Conservation (phyloP, 30 jellyfish, hydroid and myxozoan genomes). For the Turritopsis dohrnii region DNA sequence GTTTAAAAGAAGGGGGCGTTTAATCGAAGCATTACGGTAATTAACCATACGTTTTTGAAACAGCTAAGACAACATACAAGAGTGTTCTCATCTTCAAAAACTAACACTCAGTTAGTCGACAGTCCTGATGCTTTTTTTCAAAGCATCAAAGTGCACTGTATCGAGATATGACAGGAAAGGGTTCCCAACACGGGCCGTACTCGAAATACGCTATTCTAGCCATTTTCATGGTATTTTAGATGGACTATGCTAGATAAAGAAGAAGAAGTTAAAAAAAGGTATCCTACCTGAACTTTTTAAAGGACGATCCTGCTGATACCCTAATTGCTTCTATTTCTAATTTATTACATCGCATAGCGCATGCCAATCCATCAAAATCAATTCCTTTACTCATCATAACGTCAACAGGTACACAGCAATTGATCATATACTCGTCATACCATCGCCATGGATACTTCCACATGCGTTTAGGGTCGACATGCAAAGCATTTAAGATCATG, state of each 20-base stretch:
- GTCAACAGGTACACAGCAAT: neutral
- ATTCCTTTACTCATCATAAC: neutral
- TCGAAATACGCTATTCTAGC: too few species aligned
- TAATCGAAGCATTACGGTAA: too few species aligned
- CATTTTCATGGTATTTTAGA: too few species aligned
- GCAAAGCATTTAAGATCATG: conserved; percentile 21
- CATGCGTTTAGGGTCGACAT: conserved; percentile 24
- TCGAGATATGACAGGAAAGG: neutral
- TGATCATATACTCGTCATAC: conserved; percentile 27
- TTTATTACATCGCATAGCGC: neutral
- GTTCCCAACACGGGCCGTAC: too few species aligned
- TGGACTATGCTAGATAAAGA: too few species aligned
- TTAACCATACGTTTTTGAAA: neutral
- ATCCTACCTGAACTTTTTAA: conserved; percentile 13
- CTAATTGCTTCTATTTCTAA: neutral
- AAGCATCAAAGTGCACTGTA: neutral
- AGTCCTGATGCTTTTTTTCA: too few species aligned
- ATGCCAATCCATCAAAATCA: conserved; percentile 14
- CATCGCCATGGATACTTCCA: conserved; percentile 34
- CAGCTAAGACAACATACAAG: too few species aligned
- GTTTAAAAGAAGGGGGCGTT: too few species aligned
- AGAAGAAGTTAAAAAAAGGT: too few species aligned
- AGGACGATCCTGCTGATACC: conserved; percentile 2
- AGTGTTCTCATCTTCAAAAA: too few species aligned
- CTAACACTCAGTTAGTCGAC: too few species aligned